A percentile compares a stretch with the other conserved stretches of the same genome.
These are phyloP conservation scores for Anguilla marmorata DNA, from an alignment of 2,797 vertebrate genomes.

Conservation along the genomic window DNA sequence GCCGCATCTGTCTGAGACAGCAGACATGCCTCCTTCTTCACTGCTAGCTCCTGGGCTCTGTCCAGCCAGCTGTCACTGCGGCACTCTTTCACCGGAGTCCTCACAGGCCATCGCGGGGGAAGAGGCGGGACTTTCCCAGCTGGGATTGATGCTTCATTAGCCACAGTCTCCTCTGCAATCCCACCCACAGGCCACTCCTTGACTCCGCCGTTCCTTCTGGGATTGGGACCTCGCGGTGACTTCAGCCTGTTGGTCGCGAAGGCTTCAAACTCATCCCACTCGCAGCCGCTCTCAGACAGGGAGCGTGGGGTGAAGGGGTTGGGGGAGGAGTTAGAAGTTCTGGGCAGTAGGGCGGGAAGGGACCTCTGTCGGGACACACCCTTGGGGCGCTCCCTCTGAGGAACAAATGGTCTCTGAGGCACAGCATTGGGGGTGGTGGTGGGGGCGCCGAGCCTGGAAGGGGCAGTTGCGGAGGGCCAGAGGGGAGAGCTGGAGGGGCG, in stretches of 20 bases:
- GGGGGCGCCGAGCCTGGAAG: slow-evolving; percentile 48
- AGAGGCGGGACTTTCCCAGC: slow-evolving; percentile 57
- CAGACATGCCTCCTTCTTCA: slow-evolving; percentile 76
- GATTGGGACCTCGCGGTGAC: slow-evolving; percentile 55
- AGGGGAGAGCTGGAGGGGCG: slow-evolving; percentile 71
- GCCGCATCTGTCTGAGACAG: slow-evolving; percentile 74
- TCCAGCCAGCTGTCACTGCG: slow-evolving; percentile 74
- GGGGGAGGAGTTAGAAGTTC: slow-evolving; percentile 36
- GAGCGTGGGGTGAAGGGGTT: slow-evolving; percentile 55
- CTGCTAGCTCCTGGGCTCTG: slow-evolving; percentile 73
- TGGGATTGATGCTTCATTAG: not conserved
- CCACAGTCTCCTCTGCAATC: slow-evolving; percentile 42
- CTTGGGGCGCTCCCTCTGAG: slow-evolving; percentile 70
- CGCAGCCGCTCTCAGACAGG: slow-evolving; percentile 59
- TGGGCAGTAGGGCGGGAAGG: slow-evolving; percentile 64
- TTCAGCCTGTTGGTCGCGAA: slow-evolving; percentile 87
- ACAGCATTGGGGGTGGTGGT: slow-evolving; percentile 35
- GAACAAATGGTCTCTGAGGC: slow-evolving; percentile 47
- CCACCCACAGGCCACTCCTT: slow-evolving; percentile 31
- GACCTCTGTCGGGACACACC: slow-evolving; percentile 71
- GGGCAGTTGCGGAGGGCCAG: slow-evolving; percentile 65
- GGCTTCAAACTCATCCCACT: slow-evolving; percentile 86
- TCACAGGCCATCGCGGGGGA: slow-evolving; percentile 65
- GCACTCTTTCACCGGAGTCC: slow-evolving; percentile 60
- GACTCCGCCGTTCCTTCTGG: slow-evolving; percentile 34